Percentiles rank a stretch among this genome's conserved stretches.
phyloP scores from a whole-genome alignment of 2,113 vertebrate genomes.

The Bombycilla garrulus region DNA sequence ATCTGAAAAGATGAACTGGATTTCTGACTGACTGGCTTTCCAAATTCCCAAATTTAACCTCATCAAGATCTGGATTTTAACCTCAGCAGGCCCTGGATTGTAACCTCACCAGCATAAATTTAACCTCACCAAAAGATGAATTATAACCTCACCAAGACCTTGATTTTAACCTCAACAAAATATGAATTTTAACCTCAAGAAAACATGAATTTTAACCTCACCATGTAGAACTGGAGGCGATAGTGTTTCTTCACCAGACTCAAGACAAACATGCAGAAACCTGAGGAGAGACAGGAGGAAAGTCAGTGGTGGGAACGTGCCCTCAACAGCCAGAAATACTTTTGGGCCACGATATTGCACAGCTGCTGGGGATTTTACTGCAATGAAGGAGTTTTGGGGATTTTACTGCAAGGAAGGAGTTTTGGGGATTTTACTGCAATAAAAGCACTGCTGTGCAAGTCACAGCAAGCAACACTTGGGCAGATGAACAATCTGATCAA shows the following conservation, averaged over 20 bases:
- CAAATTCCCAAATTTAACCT: conserved; percentile 15
- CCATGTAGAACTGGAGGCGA: conserved; percentile 99
- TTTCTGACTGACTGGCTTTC: neutral
- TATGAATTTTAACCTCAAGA: neutral
- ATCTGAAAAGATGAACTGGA: neutral
- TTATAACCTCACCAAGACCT: neutral
- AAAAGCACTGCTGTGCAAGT: neutral
- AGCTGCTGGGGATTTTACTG: neutral
- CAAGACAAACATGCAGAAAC: conserved; percentile 99
- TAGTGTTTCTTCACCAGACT: conserved; percentile 99
- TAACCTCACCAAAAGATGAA: too few relatives aligned
- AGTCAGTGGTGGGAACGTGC: neutral
- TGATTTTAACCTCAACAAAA: neutral
- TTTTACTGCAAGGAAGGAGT: neutral
- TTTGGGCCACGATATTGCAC: neutral
- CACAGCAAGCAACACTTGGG: neutral
- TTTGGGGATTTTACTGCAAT: neutral
- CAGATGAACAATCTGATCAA: neutral
- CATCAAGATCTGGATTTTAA: neutral
- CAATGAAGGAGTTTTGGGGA: neutral
- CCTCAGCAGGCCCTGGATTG: too few relatives aligned
- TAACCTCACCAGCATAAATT: neutral
- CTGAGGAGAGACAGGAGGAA: conserved; percentile 59
- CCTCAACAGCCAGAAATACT: neutral
- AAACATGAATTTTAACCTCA: conserved; percentile 51